These are phyloP conservation scores for Bos indicus DNA, from an alignment of 2,113 vertebrate species.

Conservation along the genomic window DNA sequence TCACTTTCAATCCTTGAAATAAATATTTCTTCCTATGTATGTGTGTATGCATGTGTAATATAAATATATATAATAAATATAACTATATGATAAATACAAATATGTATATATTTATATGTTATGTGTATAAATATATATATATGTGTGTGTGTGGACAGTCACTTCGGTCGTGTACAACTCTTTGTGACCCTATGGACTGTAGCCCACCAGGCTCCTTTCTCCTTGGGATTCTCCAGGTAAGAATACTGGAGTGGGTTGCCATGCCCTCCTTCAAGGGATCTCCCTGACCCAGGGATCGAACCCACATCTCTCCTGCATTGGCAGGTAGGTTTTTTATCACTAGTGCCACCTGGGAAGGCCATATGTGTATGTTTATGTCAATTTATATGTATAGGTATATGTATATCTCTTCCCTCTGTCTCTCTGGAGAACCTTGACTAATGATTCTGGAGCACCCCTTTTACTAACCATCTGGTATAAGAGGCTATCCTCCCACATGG, in stretches of 20 bases:
- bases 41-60: not conserved
- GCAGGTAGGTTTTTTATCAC: not conserved
- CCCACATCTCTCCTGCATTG: not conserved
- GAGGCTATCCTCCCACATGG: not conserved
- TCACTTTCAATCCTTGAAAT: not conserved
- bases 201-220: not conserved
- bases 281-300: not conserved
- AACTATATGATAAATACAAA: not conserved
- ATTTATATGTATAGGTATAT: not conserved
- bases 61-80: not conserved
- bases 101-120: not conserved
- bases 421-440: not conserved
- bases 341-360: not conserved
- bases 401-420: not conserved
- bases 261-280: not conserved
- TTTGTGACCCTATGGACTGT: not conserved
- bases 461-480: not conserved
- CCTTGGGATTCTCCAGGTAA: not conserved
- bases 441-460: not conserved
- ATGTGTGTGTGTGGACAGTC: rapidly evolving
- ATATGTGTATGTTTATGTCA: not conserved
- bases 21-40: not conserved
- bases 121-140: not conserved
- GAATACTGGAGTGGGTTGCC: not conserved
- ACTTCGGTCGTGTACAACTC: not conserved